A percentile compares a stretch with the other conserved stretches of the same genome.
phyloP scores from a whole-genome alignment of 2,113 vertebrate genomes.

The Amblyornis subalaris region DNA sequence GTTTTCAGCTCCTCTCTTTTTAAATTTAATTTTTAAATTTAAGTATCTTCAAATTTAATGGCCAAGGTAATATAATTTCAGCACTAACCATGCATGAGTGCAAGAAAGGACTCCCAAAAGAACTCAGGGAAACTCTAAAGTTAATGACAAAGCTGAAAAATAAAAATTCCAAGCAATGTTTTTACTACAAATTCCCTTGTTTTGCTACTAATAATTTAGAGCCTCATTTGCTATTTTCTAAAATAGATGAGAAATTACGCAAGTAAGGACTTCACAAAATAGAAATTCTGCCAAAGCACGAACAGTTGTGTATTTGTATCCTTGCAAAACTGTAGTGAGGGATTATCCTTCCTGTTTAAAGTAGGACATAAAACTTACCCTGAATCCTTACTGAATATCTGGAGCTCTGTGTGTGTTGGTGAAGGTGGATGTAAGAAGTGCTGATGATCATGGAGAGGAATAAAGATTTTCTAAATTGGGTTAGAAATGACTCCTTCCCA shows the following conservation, averaged over 20 bases:
- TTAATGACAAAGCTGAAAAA: background rate
- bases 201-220: background rate
- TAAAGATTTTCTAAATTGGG: background rate
- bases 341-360: background rate
- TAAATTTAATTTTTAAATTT: background rate
- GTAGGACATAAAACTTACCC: background rate
- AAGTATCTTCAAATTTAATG: background rate
- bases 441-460: background rate
- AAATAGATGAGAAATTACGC: background rate
- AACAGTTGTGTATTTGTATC: background rate
- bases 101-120: background rate
- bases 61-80: background rate
- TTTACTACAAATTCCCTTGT: background rate
- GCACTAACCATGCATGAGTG: rapidly evolving
- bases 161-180: background rate
- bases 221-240: background rate
- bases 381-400: background rate
- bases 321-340: background rate
- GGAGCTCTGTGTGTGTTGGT: background rate
- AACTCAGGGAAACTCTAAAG: background rate
- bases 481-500: background rate
- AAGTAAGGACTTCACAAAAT: background rate
- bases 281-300: background rate
- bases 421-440: background rate
- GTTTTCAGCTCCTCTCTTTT: background rate